Evolutionary conservation across 2,113 vertebrate genomes (phyloP), one percentile per base, ranked within the genome.

Genomic region (Oncorhynchus keta): DNA sequence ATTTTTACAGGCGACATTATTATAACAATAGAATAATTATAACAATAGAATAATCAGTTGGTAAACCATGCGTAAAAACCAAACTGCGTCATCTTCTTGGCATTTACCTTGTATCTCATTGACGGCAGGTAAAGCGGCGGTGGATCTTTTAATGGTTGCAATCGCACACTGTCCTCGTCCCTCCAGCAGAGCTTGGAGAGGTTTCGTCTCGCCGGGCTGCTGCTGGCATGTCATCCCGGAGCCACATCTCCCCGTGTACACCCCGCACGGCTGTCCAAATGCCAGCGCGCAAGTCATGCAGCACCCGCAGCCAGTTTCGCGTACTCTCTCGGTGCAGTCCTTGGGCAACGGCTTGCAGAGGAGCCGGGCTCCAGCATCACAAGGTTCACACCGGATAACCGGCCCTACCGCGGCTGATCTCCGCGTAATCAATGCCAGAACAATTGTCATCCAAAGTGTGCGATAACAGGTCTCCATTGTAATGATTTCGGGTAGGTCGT

Each of bases 231-330:
- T 89, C 68, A 97, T 91, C 0, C 94, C 95, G 0, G 93, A 74
- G 39, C 95, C 95, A 75, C 97, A 98, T 84, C 95, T 94, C 77
- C 96, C 94, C 4, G 94, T 96, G 92, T 98, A 98, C 73, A 98
- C 93, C n/a, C 97, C 97, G 90, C 97, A 98, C 13, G 88, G 77
- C 76, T 93, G 92, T 3, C 96, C 95, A 72, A 76, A 78, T 0
- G 76, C 85, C 68, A 96, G 90, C 61, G 97, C 96, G 85, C 97
- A 98, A 1, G 95, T 96, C 91, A 95, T 51, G 92, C 97, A 98
- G 91, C 97, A 98, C 83, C 97, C 96, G 86, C 97, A 98, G 81
- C 96, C 96, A 0, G 96, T 95, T 75, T 98, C 96, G 14, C 94
- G 94, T 77, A 97, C 95, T 32, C 83, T 84, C 84, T 97, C 95